Base-by-base conservation (phyloP, 2,113 vertebrate genomes). In the Grus americana region DNA sequence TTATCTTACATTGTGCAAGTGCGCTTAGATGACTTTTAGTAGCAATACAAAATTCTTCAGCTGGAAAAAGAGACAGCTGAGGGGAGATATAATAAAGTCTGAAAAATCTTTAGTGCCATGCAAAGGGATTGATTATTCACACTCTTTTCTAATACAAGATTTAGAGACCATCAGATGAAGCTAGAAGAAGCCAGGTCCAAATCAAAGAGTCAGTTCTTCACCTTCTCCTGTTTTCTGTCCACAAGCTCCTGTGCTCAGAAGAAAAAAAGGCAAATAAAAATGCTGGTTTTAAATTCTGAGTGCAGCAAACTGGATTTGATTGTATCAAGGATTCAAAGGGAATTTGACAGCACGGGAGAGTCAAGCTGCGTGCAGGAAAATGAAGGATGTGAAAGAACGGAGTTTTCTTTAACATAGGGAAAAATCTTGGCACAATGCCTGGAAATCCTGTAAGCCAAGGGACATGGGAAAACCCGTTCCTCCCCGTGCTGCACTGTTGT, bases 341-440 rank as follows among this genome's bases (percentile, higher is more conserved):
- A 87, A 73, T 82, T 73, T 74, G 54, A 32, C 66, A 82, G 81
- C 44, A 62, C 42, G 32, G 85, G 40, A 79, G 61, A 86, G 23
- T 74, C 47, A 49, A 76, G 63, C 59, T 84, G 65, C 26, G 15
- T 78, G 44, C 55, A 63, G 79, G 47, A 67, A 88, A 86, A 67
- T 57, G 63, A 63, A 81, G 59, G 38, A 90, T 86, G 57, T 86
- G 52, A 49, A 92, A 93, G 50, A 78, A 86, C 3, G 7, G 63
- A 67, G 26, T 93, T 94, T 91, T 92, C 78, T 93, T 90, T 90
- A 93, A 90, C 4, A 9, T 3, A n/a, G 30, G 65, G 73, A 65
- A 59, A 91, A 62, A 6, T 78, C 67, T 76, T 93, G 92, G 95
- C 86, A 70, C 24, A 36, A 63, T 71, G 92, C 84, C 94, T 92